Conservation (phyloP, 2,888 invertebrate species). For the Euproctis similis region DNA sequence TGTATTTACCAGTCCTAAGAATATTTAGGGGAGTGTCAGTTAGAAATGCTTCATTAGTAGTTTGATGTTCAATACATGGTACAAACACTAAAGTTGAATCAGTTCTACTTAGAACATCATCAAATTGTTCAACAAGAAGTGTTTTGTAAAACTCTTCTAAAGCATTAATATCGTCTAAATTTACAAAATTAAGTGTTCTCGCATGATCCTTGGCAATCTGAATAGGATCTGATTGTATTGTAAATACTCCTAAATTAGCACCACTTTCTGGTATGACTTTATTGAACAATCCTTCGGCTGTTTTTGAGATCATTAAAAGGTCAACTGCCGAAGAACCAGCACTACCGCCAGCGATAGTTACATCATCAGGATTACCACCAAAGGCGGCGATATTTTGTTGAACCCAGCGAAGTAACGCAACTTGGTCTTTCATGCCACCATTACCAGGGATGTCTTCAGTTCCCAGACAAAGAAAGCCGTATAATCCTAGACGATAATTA, state of each 20-base stretch:
- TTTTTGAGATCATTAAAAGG: slow-evolving; percentile 2
- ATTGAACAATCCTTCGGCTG: slow-evolving; percentile 2
- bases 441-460: slow-evolving; percentile 3
- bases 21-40: slow-evolving; percentile 3
- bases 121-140: not conserved
- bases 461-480: slow-evolving; percentile 3
- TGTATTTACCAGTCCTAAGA: slow-evolving; percentile 1
- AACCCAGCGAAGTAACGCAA: slow-evolving; percentile 3
- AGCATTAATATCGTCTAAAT: not conserved
- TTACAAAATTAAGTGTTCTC: slow-evolving; percentile 1
- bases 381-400: slow-evolving; percentile 2
- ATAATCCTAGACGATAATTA: slow-evolving; percentile 3
- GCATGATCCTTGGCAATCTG: slow-evolving; percentile 1
- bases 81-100: slow-evolving; percentile 4
- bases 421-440: slow-evolving; percentile 2
- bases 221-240: slow-evolving; percentile 1
- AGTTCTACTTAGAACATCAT: slow-evolving; percentile 1
- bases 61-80: slow-evolving; percentile 3
- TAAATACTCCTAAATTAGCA: slow-evolving; percentile 1
- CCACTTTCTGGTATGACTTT: slow-evolving; percentile 4
- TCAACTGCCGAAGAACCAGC: slow-evolving; percentile 2
- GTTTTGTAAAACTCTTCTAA: slow-evolving; percentile 4
- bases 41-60: slow-evolving; percentile 3
- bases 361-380: slow-evolving; percentile 3
- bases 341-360: slow-evolving; percentile 1